phyloP scores from a whole-genome alignment of 2,888 invertebrate genomes.

The Bimastos eiseni region DNA sequence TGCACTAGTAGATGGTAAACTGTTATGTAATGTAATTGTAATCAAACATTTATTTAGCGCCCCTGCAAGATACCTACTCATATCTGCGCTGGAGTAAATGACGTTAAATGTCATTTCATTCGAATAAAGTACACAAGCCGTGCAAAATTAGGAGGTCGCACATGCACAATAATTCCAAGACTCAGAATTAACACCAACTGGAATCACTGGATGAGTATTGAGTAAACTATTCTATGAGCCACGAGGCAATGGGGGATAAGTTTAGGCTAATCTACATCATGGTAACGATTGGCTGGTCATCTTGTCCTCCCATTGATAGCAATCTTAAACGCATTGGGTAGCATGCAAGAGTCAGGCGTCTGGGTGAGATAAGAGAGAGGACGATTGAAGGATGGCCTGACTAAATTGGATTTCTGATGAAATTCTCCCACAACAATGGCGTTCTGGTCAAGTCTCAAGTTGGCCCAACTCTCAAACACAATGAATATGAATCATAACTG shows the following conservation, averaged over 20 bases:
- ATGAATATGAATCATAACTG: slow-evolving; percentile 6
- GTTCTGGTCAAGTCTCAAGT: neutral
- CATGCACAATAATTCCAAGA: too few species aligned
- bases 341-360: neutral
- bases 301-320: neutral
- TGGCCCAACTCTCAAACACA: slow-evolving; percentile 13
- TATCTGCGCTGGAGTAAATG: too few species aligned
- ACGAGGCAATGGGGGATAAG: neutral
- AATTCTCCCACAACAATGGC: neutral
- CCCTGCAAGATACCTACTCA: too few species aligned
- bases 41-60: too few species aligned
- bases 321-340: neutral
- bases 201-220: neutral
- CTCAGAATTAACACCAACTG: neutral
- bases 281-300: neutral
- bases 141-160: neutral
- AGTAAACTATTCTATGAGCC: neutral
- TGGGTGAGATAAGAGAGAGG: neutral
- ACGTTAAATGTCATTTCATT: too few species aligned
- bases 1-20: too few species aligned
- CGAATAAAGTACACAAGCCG: too few species aligned
- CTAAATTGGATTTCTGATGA: neutral
- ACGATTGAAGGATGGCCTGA: neutral
- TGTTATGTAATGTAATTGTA: too few species aligned
- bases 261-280: neutral